Conservation (phyloP, 2,113 vertebrate species). For the Hydropotes inermis region DNA sequence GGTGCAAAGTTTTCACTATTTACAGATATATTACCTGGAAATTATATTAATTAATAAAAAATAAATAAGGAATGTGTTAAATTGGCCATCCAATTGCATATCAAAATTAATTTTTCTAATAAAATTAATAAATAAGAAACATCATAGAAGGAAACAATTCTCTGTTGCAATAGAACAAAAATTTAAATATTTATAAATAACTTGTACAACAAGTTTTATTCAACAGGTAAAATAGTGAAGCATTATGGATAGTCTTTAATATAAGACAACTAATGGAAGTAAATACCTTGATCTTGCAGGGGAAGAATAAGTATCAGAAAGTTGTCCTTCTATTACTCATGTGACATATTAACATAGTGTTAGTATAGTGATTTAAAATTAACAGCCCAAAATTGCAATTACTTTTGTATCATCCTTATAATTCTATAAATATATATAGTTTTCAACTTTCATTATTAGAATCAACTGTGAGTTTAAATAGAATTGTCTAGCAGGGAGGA, state of each 20-base stretch:
- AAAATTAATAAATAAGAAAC: background rate
- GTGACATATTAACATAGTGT: background rate
- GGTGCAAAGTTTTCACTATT: background rate
- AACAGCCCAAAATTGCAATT: too few species aligned
- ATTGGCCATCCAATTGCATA: background rate
- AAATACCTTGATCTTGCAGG: too few species aligned
- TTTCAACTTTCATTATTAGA: background rate
- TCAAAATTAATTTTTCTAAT: background rate
- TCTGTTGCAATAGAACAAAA: background rate
- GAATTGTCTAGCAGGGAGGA: background rate
- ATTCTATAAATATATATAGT: background rate
- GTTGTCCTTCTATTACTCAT: background rate
- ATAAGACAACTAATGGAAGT: too few species aligned
- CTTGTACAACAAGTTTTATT: background rate
- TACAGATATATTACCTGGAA: background rate
- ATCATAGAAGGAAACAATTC: background rate
- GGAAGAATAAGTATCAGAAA: background rate
- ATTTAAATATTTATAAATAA: background rate
- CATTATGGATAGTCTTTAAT: background rate
- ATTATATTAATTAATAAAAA: background rate
- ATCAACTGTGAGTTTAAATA: background rate
- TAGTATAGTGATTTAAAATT: too few species aligned
- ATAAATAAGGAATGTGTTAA: background rate
- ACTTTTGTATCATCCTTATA: too few species aligned
- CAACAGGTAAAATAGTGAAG: background rate